Base-by-base conservation (phyloP, 2,113 vertebrate species). In the Platanista minor region DNA sequence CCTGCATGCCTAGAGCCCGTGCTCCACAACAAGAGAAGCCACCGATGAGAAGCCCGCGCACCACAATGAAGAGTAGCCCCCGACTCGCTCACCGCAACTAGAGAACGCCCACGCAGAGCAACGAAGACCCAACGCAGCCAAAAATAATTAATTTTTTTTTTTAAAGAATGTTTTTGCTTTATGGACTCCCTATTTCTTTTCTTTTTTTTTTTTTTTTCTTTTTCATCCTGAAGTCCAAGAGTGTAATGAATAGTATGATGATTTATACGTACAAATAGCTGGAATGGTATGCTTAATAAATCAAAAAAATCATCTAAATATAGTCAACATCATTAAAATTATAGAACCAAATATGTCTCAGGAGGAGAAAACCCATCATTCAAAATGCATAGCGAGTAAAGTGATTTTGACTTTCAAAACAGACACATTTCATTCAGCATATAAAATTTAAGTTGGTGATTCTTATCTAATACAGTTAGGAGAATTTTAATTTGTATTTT, bases 351-450 rank as follows among this genome's bases (percentile, higher is more conserved):
- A 95, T 89, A 87, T 78, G 78, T 98, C 98, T 83, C 96, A 96
- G 83, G 93, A 36, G 59, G 93, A 85, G 18, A 96, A 98, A 98
- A 97, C 66, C 95, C 78, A 97, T 67, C 72, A 96, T 95, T 96
- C 27, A 2, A 98, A 98, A 97, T 97, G 84, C 33, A 92, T 80
- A 92, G 82, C 85, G 29, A 78, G 52, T 86, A 97, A 98, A 96
- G 92, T 94, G 95, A 82, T 98, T 98, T 96, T 97, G 90, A 98
- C 93, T 98, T 98, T 98, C 92, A 91, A 97, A 98, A 97, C 31
- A 96, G 95, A 91, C 64, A 90, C 25, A 71, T 97, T 97, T 95
- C 95, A 93, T 21, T 87, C 69, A 95, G 74, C 88, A 94, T 33
- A 96, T 97, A 92, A 97, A 98, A 98, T 94, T 87, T 93, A 98